These are phyloP conservation scores for Dione vanillae DNA, from an alignment of 2,888 invertebrate genomes.

Conservation along the genomic window DNA sequence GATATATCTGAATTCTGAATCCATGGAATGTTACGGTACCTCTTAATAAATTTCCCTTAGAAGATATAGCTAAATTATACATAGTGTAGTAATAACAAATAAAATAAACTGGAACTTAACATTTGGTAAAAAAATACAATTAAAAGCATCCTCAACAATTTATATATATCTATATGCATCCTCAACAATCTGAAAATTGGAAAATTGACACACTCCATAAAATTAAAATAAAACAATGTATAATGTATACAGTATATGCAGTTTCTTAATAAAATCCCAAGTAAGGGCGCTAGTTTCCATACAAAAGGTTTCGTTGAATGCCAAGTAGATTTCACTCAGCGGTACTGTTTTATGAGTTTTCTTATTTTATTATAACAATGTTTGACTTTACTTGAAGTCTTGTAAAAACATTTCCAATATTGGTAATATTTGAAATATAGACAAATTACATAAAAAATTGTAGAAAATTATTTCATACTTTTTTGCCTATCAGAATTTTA, in stretches of 20 bases:
- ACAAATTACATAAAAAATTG: too few species aligned
- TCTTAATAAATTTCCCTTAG: too few species aligned
- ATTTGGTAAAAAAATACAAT: too few species aligned
- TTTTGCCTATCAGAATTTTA: too few species aligned
- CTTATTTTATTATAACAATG: conserved; percentile 9
- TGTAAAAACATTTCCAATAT: too few species aligned
- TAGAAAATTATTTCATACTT: too few species aligned
- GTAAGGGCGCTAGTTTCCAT: conserved; percentile 31
- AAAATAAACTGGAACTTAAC: background rate
- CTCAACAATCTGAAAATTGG: background rate
- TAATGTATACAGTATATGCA: conserved; percentile 6
- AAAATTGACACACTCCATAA: background rate
- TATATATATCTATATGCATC: too few species aligned
- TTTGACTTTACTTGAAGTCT: background rate
- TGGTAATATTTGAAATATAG: too few species aligned
- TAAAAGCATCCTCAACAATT: too few species aligned
- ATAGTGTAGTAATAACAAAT: background rate
- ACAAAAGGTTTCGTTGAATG: conserved; percentile 30
- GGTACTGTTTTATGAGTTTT: conserved; percentile 15
- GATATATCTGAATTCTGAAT: too few species aligned
- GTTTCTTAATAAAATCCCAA: conserved; percentile 22
- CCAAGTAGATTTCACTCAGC: background rate
- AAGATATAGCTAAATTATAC: too few species aligned
- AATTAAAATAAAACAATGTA: background rate
- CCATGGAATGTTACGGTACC: too few species aligned